Evolutionary conservation across 1,140 invertebrate genomes (phyloP), one percentile per base, ranked within the genome.

Genomic region (Andricus grossulariae): DNA sequence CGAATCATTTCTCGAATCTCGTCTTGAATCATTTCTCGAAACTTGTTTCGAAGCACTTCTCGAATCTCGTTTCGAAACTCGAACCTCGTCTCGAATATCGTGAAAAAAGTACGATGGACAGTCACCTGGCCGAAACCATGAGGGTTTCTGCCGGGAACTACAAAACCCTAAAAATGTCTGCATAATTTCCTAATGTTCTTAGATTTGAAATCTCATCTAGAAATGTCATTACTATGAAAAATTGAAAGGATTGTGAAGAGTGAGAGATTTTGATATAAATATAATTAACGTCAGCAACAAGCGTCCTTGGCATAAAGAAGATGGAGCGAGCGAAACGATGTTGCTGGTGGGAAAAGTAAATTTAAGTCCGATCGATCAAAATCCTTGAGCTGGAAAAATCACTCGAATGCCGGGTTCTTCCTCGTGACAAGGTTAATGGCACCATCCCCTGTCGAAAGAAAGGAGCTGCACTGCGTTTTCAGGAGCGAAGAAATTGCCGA

Each of bases 401-500:
- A n/a, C 52, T 54, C 52, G 52, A 18, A n/a, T 54, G 52, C 52
- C 52, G 3, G 52, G 6, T 54, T 54, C 52, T 54, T 54, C 18
- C n/a, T 54, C 52, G 52, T 54, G 52, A 54, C 52, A 54, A 54
- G 52, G 52, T 54, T 54, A 54, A 54, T 54, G 52, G 52, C 52
- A 19, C n/a, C 52, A 54, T 6, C n/a, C 52, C n/a, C 5, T 54
- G 18, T 10, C n/a, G 52, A 54, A 54, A 54, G 16, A 54, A 54
- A 54, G 16, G 52, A 19, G 52, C n/a, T n/a, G 52, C 52, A 54
- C 18, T 54, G 16, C 52, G 13, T 6, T 54, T 19, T 54, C 52
- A 54, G 18, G 52, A 54, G n/a, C n/a, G 52, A 54, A 54, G 52
- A 54, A 54, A 54, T 54, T 54, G 52, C 52, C 52, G 52, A 54